Percentiles rank a stretch among this genome's conserved stretches.
Conservation (phyloP, 2,888 invertebrate species). For the Sinelater perroti region DNA sequence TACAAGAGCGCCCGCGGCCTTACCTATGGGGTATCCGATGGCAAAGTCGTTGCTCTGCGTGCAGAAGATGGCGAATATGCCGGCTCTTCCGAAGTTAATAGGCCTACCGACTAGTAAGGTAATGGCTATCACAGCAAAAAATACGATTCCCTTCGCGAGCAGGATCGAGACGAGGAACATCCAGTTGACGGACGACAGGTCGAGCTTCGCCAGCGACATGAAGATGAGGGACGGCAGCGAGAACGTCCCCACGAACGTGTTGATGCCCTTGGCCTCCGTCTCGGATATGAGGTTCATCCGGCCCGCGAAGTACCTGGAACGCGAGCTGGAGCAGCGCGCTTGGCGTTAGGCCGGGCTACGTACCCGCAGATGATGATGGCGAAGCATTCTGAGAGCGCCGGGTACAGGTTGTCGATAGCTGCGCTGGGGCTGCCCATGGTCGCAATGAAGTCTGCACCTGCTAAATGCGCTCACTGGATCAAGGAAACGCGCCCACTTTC, state of each 20-base stretch:
- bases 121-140: conserved; percentile 79
- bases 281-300: conserved; percentile 82
- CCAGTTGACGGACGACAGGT: conserved; percentile 90
- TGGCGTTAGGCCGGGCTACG: conserved; percentile 58
- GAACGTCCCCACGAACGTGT: conserved; percentile 92
- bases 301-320: conserved; percentile 81
- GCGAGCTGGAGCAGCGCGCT: background rate
- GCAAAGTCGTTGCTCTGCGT: conserved; percentile 99
- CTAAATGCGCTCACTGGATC: too few species aligned
- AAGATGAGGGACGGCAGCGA: conserved; percentile 93
- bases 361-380: conserved; percentile 90
- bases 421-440: conserved; percentile 45
- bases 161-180: conserved; percentile 86
- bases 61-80: conserved; percentile 92
- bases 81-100: conserved; percentile 83
- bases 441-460: too few species aligned
- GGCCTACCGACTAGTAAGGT: conserved; percentile 84
- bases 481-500: too few species aligned
- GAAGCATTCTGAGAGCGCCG: conserved; percentile 91
- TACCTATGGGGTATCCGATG: conserved; percentile 93
- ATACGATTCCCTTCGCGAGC: conserved; percentile 85
- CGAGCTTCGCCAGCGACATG: conserved; percentile 83
- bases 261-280: conserved; percentile 88
- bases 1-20: conserved; percentile 55
- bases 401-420: conserved; percentile 83